phyloP scores from a whole-genome alignment of 1,140 invertebrate species.

The Lasioglossum baleicum region DNA sequence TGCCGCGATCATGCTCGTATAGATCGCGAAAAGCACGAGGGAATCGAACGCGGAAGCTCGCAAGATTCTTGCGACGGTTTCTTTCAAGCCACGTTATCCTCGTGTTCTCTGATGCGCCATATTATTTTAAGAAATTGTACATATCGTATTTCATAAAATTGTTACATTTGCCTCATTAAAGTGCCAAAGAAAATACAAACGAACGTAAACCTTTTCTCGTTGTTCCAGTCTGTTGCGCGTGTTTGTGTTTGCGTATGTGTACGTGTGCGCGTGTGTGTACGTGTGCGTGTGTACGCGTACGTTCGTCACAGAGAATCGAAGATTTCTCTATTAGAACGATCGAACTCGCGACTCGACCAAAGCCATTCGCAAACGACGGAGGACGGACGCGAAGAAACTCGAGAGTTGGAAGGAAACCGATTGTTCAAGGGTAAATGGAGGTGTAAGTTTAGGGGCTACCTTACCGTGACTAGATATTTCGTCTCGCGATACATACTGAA shows the following conservation, averaged over 20 bases:
- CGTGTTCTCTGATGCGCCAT: slow-evolving; percentile 68
- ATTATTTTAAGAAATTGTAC: slow-evolving; percentile 74
- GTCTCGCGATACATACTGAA: neutral
- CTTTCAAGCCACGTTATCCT: slow-evolving; percentile 27
- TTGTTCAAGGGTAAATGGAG: neutral
- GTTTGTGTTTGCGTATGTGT: neutral
- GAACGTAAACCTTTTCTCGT: neutral
- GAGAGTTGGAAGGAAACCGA: neutral
- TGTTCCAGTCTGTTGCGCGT: neutral
- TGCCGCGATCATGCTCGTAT: neutral
- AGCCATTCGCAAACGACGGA: neutral
- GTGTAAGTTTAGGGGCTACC: neutral
- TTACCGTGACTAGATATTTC: slow-evolving; percentile 30
- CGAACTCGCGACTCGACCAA: neutral
- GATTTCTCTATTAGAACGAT: neutral
- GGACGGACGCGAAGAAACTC: neutral
- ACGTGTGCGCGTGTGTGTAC: neutral
- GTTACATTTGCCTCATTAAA: slow-evolving; percentile 74
- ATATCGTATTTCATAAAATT: slow-evolving; percentile 65
- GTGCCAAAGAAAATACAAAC: slow-evolving; percentile 75
- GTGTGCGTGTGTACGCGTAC: no score
- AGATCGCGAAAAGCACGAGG: neutral
- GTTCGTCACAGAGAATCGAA: neutral
- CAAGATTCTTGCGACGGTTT: neutral
- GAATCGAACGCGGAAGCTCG: no score